Percentiles rank a stretch among this genome's conserved stretches.
Evolutionary conservation across 2,113 vertebrate species (phyloP).

Genomic region (Tachysurus fulvidraco): DNA sequence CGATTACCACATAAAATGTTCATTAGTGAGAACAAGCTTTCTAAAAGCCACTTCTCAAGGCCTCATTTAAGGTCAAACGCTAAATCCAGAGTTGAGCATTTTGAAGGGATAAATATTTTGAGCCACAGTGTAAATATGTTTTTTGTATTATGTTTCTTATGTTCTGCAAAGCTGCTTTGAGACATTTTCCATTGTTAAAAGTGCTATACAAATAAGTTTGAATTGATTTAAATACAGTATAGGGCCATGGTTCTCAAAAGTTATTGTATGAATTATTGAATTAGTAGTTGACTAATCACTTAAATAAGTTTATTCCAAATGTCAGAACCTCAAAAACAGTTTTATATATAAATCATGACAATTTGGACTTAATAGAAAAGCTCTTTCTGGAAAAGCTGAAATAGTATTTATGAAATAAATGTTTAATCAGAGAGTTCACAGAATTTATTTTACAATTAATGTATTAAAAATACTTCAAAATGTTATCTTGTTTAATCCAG

Average conservation of each 20-base stretch:
- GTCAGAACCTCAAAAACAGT: background rate
- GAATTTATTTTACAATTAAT: background rate
- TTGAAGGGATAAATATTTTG: background rate
- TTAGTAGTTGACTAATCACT: background rate
- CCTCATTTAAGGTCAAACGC: background rate
- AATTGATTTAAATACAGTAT: background rate
- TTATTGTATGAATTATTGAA: background rate
- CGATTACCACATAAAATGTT: conserved; percentile 14
- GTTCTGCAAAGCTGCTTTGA: too few species aligned
- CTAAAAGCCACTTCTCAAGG: background rate
- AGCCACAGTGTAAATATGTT: background rate
- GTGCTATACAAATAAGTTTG: too few species aligned
- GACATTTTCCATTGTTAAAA: too few species aligned
- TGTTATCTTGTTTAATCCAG: background rate
- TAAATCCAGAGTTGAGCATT: background rate
- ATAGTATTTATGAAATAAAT: background rate
- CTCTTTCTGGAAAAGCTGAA: background rate
- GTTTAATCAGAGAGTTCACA: background rate
- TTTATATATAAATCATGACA: background rate
- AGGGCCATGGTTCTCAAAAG: background rate
- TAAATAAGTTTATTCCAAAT: background rate
- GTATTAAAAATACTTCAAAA: background rate
- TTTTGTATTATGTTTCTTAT: too few species aligned
- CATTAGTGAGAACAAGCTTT: background rate
- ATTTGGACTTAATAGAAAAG: background rate